Evolutionary conservation across 2,888 invertebrate species (phyloP), one percentile per base, ranked within the genome.

Genomic region (Junonia oenone): DNA sequence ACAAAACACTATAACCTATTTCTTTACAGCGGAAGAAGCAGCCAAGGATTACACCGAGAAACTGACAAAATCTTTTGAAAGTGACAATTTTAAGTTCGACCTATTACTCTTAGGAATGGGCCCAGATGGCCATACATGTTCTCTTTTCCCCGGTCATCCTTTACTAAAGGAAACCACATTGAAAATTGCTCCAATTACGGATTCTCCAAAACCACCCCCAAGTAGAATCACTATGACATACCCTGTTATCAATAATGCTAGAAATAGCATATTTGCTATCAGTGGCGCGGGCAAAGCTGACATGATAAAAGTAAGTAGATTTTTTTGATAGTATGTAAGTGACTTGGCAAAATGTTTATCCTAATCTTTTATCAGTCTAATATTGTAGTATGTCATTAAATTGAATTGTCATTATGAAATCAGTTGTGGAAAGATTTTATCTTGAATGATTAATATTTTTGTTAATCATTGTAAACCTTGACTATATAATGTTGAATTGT

Each of bases 41-140:
- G 97, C 97, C 5, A 81, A 81, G 66, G 95, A 95, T 71, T 97
- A 97, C 73, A 91, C 91, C 47, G 87, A 92, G 61, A 93, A 95
- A 78, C 84, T 97, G 68, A 86, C 89, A 49, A 76, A 83, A 8
- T 91, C 91, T 53, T 95, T 96, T 64, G 72, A 73, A 3, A 68
- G 91, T 84, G 61, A 92, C 74, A 48, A 90, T 75, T 75, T 84
- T 69, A 72, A 91, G 59, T 98, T 99, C 77, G 98, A 99, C 82
- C 79, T 99, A 46, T 86, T 99, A 0, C 89, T 99, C 8, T 90
- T 99, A 17, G 99, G 99, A 11, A 95, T 99, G 93, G 99, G 99
- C 0, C 99, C 98, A 0, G 99, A 99, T 76, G 99, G 99, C 0
- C 99, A 99, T 81, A 99, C 99, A 0, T 98, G 98, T 75, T 99